Evolutionary conservation across 2,797 vertebrate species (phyloP).

Genomic region (Chelidonichthys spinosus): DNA sequence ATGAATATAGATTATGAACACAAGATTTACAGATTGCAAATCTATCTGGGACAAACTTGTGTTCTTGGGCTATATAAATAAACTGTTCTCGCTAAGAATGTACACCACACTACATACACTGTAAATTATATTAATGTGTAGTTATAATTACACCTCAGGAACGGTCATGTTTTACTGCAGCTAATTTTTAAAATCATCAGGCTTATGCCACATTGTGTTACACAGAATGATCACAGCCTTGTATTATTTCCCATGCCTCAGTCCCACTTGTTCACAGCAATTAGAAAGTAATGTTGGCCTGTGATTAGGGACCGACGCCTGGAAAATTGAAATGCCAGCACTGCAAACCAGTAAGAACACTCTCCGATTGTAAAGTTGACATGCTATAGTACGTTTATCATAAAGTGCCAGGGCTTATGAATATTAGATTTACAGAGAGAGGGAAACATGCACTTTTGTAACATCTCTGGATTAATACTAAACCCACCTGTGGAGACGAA

Average conservation of each 20-base stretch:
- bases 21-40: slow-evolving; percentile 16
- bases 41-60: slow-evolving; percentile 10
- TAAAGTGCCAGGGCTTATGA: slow-evolving; percentile 66
- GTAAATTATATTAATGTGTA: slow-evolving; percentile 22
- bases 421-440: slow-evolving; percentile 68
- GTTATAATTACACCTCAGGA: slow-evolving; percentile 29
- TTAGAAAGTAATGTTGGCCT: slow-evolving; percentile 69
- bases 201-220: slow-evolving; percentile 31
- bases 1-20: slow-evolving; percentile 26
- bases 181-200: slow-evolving; percentile 33
- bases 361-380: slow-evolving; percentile 59
- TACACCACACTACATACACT: slow-evolving; percentile 2
- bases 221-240: slow-evolving; percentile 42
- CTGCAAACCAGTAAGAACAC: slow-evolving; percentile 60
- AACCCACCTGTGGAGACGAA: slow-evolving; percentile 47
- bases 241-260: slow-evolving; percentile 39
- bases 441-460: slow-evolving; percentile 59
- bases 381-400: slow-evolving; percentile 69
- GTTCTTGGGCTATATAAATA: slow-evolving; percentile 10
- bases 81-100: slow-evolving; percentile 11
- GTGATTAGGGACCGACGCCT: slow-evolving; percentile 63
- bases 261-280: slow-evolving; percentile 52
- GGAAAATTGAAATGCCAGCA: slow-evolving; percentile 68
- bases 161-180: slow-evolving; percentile 45
- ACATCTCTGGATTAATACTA: slow-evolving; percentile 50